A percentile compares a stretch with the other conserved stretches of the same genome.
Conservation (phyloP, 35 echinoderm and acorn worm species). For the Ophioderma brevispina region DNA sequence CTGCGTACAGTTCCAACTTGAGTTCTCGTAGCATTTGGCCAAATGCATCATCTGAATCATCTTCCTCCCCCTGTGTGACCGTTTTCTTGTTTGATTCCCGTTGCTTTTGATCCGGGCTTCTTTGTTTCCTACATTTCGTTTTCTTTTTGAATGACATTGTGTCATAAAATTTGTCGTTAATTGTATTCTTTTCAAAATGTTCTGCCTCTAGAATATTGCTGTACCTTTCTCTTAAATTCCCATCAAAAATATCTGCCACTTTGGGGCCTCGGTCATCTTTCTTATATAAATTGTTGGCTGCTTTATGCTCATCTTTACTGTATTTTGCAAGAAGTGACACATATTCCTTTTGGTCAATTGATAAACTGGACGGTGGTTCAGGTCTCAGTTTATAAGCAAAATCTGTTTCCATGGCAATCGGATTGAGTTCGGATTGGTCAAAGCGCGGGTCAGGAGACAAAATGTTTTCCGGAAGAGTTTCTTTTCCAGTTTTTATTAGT, state of each 20-base stretch:
- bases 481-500: background rate
- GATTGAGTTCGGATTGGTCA: background rate
- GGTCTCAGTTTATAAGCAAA: background rate
- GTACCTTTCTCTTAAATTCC: background rate
- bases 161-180: conserved; percentile 47
- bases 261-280: background rate
- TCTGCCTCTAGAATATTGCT: background rate
- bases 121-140: conserved; percentile 35
- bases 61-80: background rate
- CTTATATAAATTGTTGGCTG: background rate
- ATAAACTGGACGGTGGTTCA: background rate
- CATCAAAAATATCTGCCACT: background rate
- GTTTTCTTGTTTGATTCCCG: background rate
- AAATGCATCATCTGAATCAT: background rate
- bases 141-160: conserved; percentile 1
- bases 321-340: background rate
- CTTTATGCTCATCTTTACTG: background rate
- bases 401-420: background rate
- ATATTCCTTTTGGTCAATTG: background rate
- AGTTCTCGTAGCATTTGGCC: conserved; percentile 18
- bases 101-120: conserved; percentile 12
- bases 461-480: background rate
- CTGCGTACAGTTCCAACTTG: background rate
- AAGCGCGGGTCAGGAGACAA: background rate
- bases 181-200: background rate